A percentile compares a stretch with the other conserved stretches of the same genome.
These are phyloP conservation scores for Eubasilissa regina DNA, from an alignment of 1,140 invertebrate species.

Conservation along the genomic window DNA sequence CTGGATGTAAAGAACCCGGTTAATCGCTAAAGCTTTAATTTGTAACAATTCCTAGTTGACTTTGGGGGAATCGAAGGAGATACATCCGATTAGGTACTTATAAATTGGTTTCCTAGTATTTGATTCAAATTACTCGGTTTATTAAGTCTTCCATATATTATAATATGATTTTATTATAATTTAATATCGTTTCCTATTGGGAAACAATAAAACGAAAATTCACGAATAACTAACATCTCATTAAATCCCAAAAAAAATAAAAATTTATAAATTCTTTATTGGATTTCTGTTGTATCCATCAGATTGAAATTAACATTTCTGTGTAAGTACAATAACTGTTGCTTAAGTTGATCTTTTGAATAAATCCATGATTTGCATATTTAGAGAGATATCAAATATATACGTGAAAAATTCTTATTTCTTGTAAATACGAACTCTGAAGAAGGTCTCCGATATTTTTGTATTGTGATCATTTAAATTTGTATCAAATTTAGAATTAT, in stretches of 20 bases:
- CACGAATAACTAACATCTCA: no score
- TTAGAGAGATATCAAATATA: no score
- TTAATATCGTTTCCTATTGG: neutral
- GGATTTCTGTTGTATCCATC: no score
- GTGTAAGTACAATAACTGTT: no score
- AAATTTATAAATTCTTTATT: no score
- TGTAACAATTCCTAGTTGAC: conserved; percentile 23
- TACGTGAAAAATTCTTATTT: neutral
- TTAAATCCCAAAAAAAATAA: no score
- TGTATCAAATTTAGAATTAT: conserved; percentile 42
- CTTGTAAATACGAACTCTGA: conserved; percentile 27
- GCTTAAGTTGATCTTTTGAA: no score
- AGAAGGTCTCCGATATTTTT: conserved; percentile 33
- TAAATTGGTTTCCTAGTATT: neutral
- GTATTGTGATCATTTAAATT: conserved; percentile 42
- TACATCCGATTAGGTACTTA: neutral
- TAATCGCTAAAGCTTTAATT: conserved; percentile 39
- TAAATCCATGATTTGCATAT: no score
- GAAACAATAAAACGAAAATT: neutral
- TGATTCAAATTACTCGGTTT: conserved; percentile 15
- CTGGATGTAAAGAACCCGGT: conserved; percentile 12
- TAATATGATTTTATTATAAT: conserved; percentile 7
- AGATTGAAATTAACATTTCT: no score
- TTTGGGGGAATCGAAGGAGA: conserved; percentile 7
- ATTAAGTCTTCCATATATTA: conserved; percentile 34